Base-by-base conservation (phyloP, 2,797 vertebrate genomes). In the Paedocypris micromegethes region DNA sequence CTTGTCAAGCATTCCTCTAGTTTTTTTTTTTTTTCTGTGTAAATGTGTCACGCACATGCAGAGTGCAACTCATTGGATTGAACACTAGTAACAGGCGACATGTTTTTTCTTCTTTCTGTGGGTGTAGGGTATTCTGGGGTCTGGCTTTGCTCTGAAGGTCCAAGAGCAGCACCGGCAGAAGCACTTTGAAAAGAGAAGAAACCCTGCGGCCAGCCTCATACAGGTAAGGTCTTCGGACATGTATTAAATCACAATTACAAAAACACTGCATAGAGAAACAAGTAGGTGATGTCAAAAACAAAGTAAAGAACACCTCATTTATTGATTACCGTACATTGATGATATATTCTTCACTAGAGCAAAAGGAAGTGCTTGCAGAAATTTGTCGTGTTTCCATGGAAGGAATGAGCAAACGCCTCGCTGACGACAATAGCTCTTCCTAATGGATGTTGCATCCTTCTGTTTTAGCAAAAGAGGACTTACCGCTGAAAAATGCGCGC, bases 151-250 rank as follows among this genome's bases (percentile, higher is more conserved):
- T 49, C 82, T 98, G 79, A 98, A 98, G 87, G 96, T 98, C 46
- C 96, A 98, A 83, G 95, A 98, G 81, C 95, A 98, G 78, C 95
- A 98, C 83, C 90, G 95, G 69, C 96, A 98, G 85, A 98, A 98
- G 83, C 96, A 98, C 81, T 98, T 98, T 87, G 96, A 98, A 84
- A 98, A 98, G 82, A 93, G 96, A 83, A 92, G 95, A 76, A 97
- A 97, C 82, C 96, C 96, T 55, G 95, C 95, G 2, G 95, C 96
- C 81, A 94, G 93, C 77, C 93, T 98, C 81, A 96, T 98, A 83
- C 96, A 98, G 93, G 96, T 98, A 91, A 89, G 82, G 74, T 75
- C 43, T 23, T 23, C 23, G 23, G 23, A 23, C 23, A 23, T 23
- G 23, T 23, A 23, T 23, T 23, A 23, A 23, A 23, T 23, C 23